Conservation (phyloP, 2,888 invertebrate species). For the Graphium colonna region DNA sequence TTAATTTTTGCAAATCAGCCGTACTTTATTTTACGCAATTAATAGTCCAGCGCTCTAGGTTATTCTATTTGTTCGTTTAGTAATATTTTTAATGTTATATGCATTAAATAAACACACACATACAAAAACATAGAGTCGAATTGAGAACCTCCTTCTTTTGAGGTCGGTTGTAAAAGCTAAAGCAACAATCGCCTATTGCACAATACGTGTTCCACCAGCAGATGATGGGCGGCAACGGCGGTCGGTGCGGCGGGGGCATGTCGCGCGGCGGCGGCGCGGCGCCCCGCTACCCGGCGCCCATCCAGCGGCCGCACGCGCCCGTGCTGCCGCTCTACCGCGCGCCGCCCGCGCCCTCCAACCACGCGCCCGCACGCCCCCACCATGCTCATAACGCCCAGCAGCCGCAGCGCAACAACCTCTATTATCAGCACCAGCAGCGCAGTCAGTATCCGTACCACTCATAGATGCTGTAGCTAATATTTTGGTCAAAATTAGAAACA, state of each 20-base stretch:
- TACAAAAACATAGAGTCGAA: too few relatives aligned
- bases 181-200: background rate
- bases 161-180: too few relatives aligned
- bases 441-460: too few relatives aligned
- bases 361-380: too few relatives aligned
- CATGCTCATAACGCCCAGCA: too few relatives aligned
- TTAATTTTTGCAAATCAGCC: too few relatives aligned
- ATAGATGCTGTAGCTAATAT: too few relatives aligned
- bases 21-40: too few relatives aligned
- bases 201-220: conserved; percentile 37
- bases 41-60: too few relatives aligned
- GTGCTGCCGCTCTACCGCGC: conserved; percentile 61
- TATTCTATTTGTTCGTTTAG: background rate
- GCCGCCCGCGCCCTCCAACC: conserved; percentile 44
- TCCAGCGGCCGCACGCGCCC: conserved; percentile 76
- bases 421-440: conserved; percentile 73
- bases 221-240: conserved; percentile 60
- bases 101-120: too few relatives aligned
- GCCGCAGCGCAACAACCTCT: conserved; percentile 54
- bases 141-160: too few relatives aligned
- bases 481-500: too few relatives aligned
- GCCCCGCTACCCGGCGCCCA: conserved; percentile 78
- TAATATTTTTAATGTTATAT: background rate
- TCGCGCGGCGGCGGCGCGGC: conserved; percentile 53
- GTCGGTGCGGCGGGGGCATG: conserved; percentile 45